Base-by-base conservation (phyloP, 2,888 invertebrate species). In the Plusia festucae region DNA sequence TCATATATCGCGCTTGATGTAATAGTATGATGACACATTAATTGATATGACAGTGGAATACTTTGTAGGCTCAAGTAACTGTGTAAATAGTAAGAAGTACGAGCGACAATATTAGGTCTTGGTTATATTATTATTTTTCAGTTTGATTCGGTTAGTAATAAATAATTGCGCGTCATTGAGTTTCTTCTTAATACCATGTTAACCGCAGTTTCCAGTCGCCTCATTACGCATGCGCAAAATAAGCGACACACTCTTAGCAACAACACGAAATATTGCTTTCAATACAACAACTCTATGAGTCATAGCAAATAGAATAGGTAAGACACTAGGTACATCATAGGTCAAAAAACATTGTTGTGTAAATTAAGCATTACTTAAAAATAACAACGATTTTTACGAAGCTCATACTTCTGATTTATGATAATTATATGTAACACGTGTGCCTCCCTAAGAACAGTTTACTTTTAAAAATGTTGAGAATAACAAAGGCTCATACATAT, bases 331-430 rank as follows among this genome's bases (percentile, higher is more conserved):
- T 65, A 65, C 67, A 32, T 46, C 27, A 20, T 22, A 49, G 73
- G 77, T 76, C 70, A 73, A 56, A 65, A 60, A n/a, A 40, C n/a
- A 40, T 62, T 60, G 67, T 70, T 76, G 73, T 60, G 58, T 68
- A 67, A 58, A 72, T 68, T 55, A 64, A 24, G 58, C 58, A 63
- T 68, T 46, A 64, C 69, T 68, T 65, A 24, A 30, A 30, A 9
- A 24, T 11, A 49, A 49, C 46, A 7, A 49, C 46, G 46, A 18
- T 16, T 16, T 34, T 49, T 8, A 62, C 20, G 11, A 55, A 30
- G 56, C 61, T 65, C 57, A 70, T 58, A 58, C 64, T 34, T 60
- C 57, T 52, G 30, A 60, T 64, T 44, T 54, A 58, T 54, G 65
- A 57, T 68, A 58, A 76, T 72, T 57, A 16, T 54, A 60, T 60